Percentiles rank a stretch among this genome's conserved stretches.
These are phyloP conservation scores for Andrena flavipes DNA, from an alignment of 2,888 invertebrate genomes.

Conservation along the genomic window DNA sequence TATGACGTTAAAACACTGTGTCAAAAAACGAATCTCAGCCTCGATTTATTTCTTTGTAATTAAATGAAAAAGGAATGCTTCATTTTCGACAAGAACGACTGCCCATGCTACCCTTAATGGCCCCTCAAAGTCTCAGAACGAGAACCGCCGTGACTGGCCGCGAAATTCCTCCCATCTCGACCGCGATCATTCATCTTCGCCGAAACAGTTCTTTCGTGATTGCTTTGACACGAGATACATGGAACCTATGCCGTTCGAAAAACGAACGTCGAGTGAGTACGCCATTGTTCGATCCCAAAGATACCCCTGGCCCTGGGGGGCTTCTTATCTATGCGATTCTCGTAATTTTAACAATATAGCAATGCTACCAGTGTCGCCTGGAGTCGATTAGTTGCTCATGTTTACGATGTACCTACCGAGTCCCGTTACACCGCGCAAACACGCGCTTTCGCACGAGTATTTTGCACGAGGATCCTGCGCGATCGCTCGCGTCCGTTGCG, in stretches of 20 bases:
- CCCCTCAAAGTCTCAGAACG: slow-evolving; percentile 12
- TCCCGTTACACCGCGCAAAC: slow-evolving; percentile 56
- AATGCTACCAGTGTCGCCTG: slow-evolving; percentile 13
- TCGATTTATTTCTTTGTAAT: too few relatives aligned
- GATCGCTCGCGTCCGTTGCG: slow-evolving; percentile 36
- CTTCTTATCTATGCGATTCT: not conserved
- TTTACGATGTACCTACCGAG: not conserved
- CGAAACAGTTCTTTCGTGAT: slow-evolving; percentile 9
- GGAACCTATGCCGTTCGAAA: not conserved
- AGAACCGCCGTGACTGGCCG: slow-evolving; percentile 16
- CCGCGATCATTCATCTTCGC: slow-evolving; percentile 24
- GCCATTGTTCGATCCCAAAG: not conserved
- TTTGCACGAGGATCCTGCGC: slow-evolving; percentile 29
- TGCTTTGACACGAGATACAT: not conserved
- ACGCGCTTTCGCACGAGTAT: slow-evolving; percentile 20
- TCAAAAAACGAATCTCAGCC: too few relatives aligned
- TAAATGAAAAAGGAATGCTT: too few relatives aligned
- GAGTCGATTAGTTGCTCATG: slow-evolving; percentile 31
- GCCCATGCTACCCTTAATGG: not conserved
- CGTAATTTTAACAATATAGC: not conserved
- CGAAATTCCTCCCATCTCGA: not conserved
- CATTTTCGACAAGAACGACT: too few relatives aligned
- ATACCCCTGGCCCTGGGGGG: not conserved
- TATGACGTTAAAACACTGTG: too few relatives aligned
- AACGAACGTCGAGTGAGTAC: not conserved